phyloP scores from a whole-genome alignment of 2,888 invertebrate species.

The Acrocyrtus sp. region DNA sequence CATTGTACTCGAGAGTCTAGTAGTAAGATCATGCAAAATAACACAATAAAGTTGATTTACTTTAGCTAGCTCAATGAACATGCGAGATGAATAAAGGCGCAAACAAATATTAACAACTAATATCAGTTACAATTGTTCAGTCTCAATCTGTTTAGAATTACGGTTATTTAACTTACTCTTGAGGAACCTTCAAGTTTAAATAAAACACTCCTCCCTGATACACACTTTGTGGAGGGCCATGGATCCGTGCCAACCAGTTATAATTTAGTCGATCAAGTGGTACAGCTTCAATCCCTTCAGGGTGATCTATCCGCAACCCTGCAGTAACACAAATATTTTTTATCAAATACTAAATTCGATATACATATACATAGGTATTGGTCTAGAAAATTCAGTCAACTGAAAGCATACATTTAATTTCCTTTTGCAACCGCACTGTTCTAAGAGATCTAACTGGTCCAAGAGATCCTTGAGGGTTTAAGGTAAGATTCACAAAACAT shows the following conservation, averaged over 20 bases:
- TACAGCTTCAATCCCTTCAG: slow-evolving; percentile 85
- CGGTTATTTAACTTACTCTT: slow-evolving; percentile 73
- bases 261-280: slow-evolving; percentile 83
- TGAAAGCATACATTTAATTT: slow-evolving; percentile 59
- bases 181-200: slow-evolving; percentile 88
- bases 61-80: neutral
- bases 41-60: neutral
- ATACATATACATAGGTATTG: neutral
- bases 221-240: slow-evolving; percentile 91
- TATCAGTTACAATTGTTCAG: neutral
- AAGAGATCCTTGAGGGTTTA: slow-evolving; percentile 37
- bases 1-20: no score
- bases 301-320: slow-evolving; percentile 79
- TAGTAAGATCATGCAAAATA: neutral
- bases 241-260: slow-evolving; percentile 94
- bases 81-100: neutral
- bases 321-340: no score
- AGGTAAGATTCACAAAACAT: slow-evolving; percentile 71
- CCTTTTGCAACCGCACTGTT: slow-evolving; percentile 59
- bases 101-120: neutral
- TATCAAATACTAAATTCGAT: no score
- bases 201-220: slow-evolving; percentile 95
- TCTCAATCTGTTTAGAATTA: neutral
- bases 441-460: slow-evolving; percentile 47
- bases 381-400: no score